Percentiles rank a stretch among this genome's conserved stretches.
Conservation (phyloP, 2,888 invertebrate genomes). For the Trichopria drosophilae region DNA sequence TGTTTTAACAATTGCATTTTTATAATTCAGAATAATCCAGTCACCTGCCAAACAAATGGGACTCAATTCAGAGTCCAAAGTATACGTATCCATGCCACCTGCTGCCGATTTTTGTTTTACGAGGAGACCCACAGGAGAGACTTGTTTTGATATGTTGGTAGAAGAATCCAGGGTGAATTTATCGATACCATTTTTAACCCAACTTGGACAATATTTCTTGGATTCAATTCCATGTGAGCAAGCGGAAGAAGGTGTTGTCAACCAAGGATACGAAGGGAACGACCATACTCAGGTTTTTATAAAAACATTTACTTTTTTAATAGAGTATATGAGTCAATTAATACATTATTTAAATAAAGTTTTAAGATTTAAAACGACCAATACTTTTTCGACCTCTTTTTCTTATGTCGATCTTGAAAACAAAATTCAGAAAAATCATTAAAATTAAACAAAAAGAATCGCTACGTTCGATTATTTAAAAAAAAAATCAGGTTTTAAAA, state of each 20-base stretch:
- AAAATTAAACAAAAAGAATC: too few species aligned
- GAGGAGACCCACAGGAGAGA: constrained; percentile 66
- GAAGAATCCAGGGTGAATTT: constrained; percentile 74
- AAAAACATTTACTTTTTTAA: background rate
- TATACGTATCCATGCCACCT: constrained; percentile 71
- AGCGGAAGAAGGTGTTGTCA: constrained; percentile 70
- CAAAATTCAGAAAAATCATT: too few species aligned
- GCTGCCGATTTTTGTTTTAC: constrained; percentile 72
- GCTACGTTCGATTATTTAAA: too few species aligned
- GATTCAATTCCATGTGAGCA: constrained; percentile 65
- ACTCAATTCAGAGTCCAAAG: constrained; percentile 61
- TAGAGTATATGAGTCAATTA: background rate
- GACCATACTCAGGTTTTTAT: constrained; percentile 24
- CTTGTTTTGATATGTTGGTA: constrained; percentile 70
- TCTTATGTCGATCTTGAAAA: too few species aligned
- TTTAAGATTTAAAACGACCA: too few species aligned
- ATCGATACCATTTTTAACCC: constrained; percentile 71
- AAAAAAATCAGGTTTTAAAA: too few species aligned
- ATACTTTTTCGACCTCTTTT: too few species aligned
- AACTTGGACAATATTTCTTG: constrained; percentile 65
- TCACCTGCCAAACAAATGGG: constrained; percentile 66
- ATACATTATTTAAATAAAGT: background rate
- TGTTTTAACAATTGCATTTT: background rate
- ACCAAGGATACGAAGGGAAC: constrained; percentile 73
- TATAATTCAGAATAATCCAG: constrained; percentile 65